Percentiles rank a stretch among this genome's conserved stretches.
These are phyloP conservation scores for Takifugu flavidus DNA, from an alignment of 2,113 vertebrate species.

Conservation along the genomic window DNA sequence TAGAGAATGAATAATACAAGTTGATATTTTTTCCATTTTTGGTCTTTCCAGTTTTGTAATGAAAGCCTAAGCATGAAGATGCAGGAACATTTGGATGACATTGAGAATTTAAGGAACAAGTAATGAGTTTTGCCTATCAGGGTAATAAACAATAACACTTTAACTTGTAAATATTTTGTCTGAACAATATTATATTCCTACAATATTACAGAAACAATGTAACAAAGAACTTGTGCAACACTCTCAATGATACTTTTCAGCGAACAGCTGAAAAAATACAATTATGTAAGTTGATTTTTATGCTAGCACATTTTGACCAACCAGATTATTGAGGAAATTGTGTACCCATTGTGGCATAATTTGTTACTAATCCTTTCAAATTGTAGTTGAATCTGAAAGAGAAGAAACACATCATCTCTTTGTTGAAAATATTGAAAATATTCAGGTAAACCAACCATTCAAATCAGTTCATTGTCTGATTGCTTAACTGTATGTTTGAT, in stretches of 20 bases:
- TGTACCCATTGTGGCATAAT: background rate
- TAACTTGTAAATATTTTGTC: background rate
- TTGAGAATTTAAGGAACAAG: slow-evolving; percentile 88
- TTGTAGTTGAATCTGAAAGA: slow-evolving; percentile 87
- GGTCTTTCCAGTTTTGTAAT: slow-evolving; percentile 84
- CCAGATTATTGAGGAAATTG: background rate
- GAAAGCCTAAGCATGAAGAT: slow-evolving; percentile 88
- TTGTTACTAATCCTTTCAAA: slow-evolving; percentile 1
- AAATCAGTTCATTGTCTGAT: background rate
- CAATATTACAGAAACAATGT: slow-evolving; percentile 74
- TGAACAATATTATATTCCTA: slow-evolving; percentile 11
- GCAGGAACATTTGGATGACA: slow-evolving; percentile 88
- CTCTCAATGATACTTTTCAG: slow-evolving; percentile 87
- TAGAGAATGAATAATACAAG: background rate
- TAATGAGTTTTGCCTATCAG: slow-evolving; percentile 62
- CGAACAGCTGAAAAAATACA: slow-evolving; percentile 83
- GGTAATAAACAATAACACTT: background rate
- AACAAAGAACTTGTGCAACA: slow-evolving; percentile 84
- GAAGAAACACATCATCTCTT: slow-evolving; percentile 85
- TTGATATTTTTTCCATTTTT: slow-evolving; percentile 6
- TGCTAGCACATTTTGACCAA: background rate
- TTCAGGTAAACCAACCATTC: slow-evolving; percentile 77
- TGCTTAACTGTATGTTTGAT: background rate
- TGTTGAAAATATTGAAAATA: slow-evolving; percentile 77
- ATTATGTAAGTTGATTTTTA: slow-evolving; percentile 79